Evolutionary conservation across 2,888 invertebrate genomes (phyloP).

Genomic region (Polylopha cassiicola): DNA sequence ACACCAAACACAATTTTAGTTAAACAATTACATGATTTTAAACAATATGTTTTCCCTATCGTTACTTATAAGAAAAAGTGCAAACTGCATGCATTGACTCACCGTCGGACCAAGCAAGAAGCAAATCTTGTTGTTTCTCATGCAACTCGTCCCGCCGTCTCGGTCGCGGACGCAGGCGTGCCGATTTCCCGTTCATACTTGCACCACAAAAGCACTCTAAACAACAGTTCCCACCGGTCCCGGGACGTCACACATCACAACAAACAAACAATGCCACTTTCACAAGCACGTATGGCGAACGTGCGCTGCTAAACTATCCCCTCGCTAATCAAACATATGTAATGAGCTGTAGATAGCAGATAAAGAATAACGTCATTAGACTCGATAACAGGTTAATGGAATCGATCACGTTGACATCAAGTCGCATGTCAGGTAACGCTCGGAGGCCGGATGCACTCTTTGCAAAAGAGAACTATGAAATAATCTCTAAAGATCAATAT

Average conservation of each 20-base stretch:
- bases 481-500: too few species aligned
- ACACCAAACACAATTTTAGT: too few species aligned
- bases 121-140: slow-evolving; percentile 61
- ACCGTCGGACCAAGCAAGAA: slow-evolving; percentile 67
- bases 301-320: slow-evolving; percentile 54
- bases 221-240: slow-evolving; percentile 4
- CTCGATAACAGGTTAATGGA: slow-evolving; percentile 45
- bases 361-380: slow-evolving; percentile 59
- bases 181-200: slow-evolving; percentile 53
- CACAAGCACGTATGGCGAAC: slow-evolving; percentile 40
- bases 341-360: slow-evolving; percentile 58
- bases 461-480: too few species aligned
- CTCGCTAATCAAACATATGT: slow-evolving; percentile 48
- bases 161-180: slow-evolving; percentile 51
- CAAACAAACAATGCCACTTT: slow-evolving; percentile 22
- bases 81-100: too few species aligned
- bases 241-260: slow-evolving; percentile 14
- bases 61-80: background rate
- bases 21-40: background rate
- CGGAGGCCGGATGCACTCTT: too few species aligned
- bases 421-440: too few species aligned
- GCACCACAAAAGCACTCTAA: slow-evolving; percentile 26
- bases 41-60: slow-evolving; percentile 16
- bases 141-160: slow-evolving; percentile 59
- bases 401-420: slow-evolving; percentile 10